phyloP scores from a whole-genome alignment of 2,797 vertebrate species.

The Margarornis squamiger region DNA sequence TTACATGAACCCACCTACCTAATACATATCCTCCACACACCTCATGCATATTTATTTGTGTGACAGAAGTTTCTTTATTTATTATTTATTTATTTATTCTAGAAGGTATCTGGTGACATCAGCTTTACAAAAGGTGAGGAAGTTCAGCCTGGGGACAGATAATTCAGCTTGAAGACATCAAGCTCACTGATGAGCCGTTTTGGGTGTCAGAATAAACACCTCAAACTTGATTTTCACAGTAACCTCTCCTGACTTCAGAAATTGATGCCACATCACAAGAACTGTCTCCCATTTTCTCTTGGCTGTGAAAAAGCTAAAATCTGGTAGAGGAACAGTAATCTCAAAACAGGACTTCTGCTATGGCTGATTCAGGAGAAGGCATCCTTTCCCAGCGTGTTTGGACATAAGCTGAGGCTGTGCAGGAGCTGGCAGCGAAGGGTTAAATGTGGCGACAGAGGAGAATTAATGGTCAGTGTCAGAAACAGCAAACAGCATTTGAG shows the following conservation, averaged over 20 bases:
- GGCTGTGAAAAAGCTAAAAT: background rate
- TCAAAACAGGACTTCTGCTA: background rate
- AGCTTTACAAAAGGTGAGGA: background rate
- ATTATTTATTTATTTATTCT: background rate
- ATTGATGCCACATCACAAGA: background rate
- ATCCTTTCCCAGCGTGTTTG: fast-evolving
- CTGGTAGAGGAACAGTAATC: background rate
- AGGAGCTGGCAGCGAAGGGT: background rate
- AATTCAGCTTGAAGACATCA: background rate
- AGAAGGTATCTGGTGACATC: background rate
- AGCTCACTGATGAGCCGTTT: background rate
- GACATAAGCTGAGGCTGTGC: background rate
- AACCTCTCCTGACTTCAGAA: background rate
- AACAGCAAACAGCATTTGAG: constrained; percentile 24
- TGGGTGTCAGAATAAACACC: background rate
- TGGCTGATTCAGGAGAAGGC: fast-evolving
- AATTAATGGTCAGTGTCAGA: constrained; percentile 55
- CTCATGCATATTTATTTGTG: background rate
- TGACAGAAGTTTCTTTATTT: background rate
- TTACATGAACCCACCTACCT: background rate
- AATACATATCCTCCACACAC: background rate
- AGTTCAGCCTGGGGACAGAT: background rate
- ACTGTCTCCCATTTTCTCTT: background rate
- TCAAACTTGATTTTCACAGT: background rate
- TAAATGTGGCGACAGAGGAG: background rate